Base-by-base conservation (phyloP, 2,888 invertebrate species). In the Saturnia pavonia region DNA sequence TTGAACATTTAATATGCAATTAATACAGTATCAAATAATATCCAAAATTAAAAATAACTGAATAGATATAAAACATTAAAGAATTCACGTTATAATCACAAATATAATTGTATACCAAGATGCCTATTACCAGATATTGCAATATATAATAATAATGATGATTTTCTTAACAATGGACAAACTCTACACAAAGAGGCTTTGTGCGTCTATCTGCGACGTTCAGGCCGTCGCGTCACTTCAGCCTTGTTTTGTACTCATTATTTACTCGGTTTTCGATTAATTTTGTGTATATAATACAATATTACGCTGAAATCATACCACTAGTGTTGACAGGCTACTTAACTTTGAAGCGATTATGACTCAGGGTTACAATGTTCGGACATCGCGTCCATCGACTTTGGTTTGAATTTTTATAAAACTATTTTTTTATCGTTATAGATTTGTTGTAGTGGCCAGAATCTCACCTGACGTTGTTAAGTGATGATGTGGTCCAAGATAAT, bases 101-200 rank as follows among this genome's bases (percentile, higher is more conserved):
- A 27, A 48, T 68, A 45, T 25, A 34, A 68, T 68, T 68, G 48
- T 25, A n/a, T 40, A 40, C 65, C 40, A 40, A 40, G 40, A 65
- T 65, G 65, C 40, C 65, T 19, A 65, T 65, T 40, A 65, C n/a
- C 40, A 65, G 65, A 65, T 65, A 65, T 22, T 68, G 63, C 48
- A 68, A 68, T 70, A 57, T 60, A 22, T 42, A 42, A 60, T 67
- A 54, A 22, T 42, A 42, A 60, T 67, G 22, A 63, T 68, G 63
- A 71, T 68, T 68, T 68, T 45, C 54, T 43, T 45, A 63, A 80
- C 83, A 85, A 85, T 82, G 73, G 77, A 60, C 68, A 69, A 72
- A 66, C 65, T 65, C 70, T 67, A 74, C 72, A 85, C 85, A 85
- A 85, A 80, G 70, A 75, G 69, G 77, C 75, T 80, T 85, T 85